Base-by-base conservation (phyloP, 2,113 vertebrate genomes). In the Hippocampus barbouri region DNA sequence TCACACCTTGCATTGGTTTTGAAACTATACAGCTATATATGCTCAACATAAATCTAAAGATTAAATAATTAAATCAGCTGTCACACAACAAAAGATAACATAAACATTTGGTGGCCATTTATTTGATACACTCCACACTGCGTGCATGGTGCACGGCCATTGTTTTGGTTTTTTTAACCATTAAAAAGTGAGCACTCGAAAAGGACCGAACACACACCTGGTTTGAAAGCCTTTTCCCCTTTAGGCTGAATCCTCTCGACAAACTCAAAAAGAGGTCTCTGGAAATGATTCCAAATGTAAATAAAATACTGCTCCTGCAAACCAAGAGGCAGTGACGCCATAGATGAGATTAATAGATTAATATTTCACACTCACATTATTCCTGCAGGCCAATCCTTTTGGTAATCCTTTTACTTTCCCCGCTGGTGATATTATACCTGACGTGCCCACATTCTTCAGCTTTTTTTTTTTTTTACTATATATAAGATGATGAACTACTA, bases 161-260 rank as follows among this genome's bases (percentile, higher is more conserved):
- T 43, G 20, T 62, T 21, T 63, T 63, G 38, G 11, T 23, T 27
- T 5, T 60, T 49, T 49, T 14, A 60, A 30, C 25, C 57, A 60
- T 30, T 60, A 27, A 60, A 60, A 60, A 23, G 40, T 45, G 30
- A 16, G 70, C 47, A 67, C 65, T 40, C 69, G 66, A 61, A 70
- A 73, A 62, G 1, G 43, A 64, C 16, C 77, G 57, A 80, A 71
- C n/a, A 54, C 25, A 75, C 60, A 74, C 38, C 70, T 25, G 25
- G 69, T 75, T 73, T 82, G 59, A 86, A 83, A 90, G 78, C 57
- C 27, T 82, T 83, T 86, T 86, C 70, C 82, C 79, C 82, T 83
- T 72, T 64, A 76, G 85, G 81, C 76, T 83, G 80, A 63, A 75
- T 68, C 34, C 43, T 75, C 70, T 72, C 71, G 62, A 76, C 74